Evolutionary conservation across 2,888 invertebrate species (phyloP).

Genomic region (Ochlodes sylvanus): DNA sequence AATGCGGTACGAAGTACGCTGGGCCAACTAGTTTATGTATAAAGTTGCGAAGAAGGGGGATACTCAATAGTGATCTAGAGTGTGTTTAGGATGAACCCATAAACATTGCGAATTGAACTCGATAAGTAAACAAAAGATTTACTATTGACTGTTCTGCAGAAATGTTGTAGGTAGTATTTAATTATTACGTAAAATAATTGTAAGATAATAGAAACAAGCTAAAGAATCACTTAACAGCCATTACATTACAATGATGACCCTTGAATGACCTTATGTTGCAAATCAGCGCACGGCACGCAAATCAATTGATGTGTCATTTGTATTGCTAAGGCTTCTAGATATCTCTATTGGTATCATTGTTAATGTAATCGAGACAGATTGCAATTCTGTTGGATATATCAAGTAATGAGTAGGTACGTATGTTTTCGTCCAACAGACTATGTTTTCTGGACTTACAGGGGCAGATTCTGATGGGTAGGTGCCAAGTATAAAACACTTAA

Average conservation of each 20-base stretch:
- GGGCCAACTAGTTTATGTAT: too few relatives aligned
- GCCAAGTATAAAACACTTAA: too few relatives aligned
- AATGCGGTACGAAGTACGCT: too few relatives aligned
- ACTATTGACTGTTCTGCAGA: too few relatives aligned
- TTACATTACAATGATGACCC: background rate
- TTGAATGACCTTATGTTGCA: constrained; percentile 3
- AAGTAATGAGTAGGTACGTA: background rate
- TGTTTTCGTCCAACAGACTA: too few relatives aligned
- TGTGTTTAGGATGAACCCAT: too few relatives aligned
- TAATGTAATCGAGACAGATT: constrained; percentile 3
- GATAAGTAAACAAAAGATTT: too few relatives aligned
- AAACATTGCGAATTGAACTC: too few relatives aligned
- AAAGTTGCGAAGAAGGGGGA: too few relatives aligned
- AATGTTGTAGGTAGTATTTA: background rate
- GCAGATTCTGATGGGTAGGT: too few relatives aligned
- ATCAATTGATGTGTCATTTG: constrained; percentile 30
- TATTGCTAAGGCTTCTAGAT: constrained; percentile 32
- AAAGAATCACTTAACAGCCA: background rate
- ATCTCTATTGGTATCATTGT: background rate
- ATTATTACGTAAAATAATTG: background rate
- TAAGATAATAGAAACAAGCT: background rate
- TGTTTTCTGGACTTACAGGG: too few relatives aligned
- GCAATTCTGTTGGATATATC: background rate
- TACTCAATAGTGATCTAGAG: too few relatives aligned
- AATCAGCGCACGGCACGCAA: constrained; percentile 7